Percentiles rank a stretch among this genome's conserved stretches.
phyloP scores from a whole-genome alignment of 2,888 invertebrate genomes.

The Pheosia tremula region DNA sequence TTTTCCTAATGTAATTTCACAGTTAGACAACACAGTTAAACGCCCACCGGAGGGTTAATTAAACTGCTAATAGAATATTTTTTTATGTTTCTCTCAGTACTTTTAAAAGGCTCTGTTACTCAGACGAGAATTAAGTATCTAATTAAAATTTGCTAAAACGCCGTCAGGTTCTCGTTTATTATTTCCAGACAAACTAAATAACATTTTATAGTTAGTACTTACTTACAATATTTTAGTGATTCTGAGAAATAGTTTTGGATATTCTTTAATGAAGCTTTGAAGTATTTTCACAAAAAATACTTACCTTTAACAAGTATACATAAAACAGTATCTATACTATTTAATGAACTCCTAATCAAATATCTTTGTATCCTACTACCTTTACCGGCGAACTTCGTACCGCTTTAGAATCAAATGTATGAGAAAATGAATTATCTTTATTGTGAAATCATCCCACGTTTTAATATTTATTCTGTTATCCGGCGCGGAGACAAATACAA shows the following conservation, averaged over 20 bases:
- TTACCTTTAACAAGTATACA: neutral
- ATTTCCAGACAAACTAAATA: neutral
- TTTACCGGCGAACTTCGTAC: too few species aligned
- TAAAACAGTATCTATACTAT: neutral
- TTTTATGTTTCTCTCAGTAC: conserved; percentile 30
- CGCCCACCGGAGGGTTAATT: conserved; percentile 21
- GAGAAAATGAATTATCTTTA: too few species aligned
- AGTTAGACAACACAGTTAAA: conserved; percentile 4
- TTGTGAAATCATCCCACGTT: too few species aligned
- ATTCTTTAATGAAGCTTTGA: neutral
- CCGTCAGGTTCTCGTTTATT: neutral
- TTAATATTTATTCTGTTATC: too few species aligned
- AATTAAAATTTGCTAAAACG: conserved; percentile 29
- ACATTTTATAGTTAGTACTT: neutral
- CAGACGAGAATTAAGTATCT: conserved; percentile 25
- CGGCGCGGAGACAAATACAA: too few species aligned
- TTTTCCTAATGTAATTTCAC: conserved; percentile 3
- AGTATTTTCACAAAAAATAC: neutral
- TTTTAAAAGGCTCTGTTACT: conserved; percentile 20
- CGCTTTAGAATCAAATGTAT: too few species aligned
- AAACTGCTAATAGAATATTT: conserved; percentile 21
- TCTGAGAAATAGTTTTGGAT: neutral
- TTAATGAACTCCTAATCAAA: neutral
- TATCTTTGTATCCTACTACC: neutral
- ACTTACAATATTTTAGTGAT: neutral